Conservation (phyloP, 2,888 invertebrate species). For the Aspidapion aeneum region DNA sequence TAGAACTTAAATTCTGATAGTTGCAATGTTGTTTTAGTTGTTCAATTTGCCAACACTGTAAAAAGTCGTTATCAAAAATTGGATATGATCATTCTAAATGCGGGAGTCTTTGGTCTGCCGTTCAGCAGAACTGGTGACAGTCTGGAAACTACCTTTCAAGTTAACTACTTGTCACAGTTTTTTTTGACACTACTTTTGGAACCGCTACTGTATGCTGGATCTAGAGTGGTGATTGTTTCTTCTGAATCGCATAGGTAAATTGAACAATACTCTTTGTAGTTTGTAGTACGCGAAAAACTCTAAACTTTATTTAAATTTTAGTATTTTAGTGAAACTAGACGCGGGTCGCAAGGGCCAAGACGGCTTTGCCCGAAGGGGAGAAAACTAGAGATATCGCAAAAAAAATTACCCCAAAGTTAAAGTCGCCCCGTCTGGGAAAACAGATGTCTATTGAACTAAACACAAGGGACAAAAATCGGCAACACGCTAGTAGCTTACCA, state of each 20-base stretch:
- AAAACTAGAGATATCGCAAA: no score
- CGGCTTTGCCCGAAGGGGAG: no score
- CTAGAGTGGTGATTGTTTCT: slow-evolving; percentile 79
- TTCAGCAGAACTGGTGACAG: slow-evolving; percentile 71
- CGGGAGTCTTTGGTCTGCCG: slow-evolving; percentile 74
- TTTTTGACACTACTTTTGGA: slow-evolving; percentile 73
- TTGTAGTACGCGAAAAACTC: neutral
- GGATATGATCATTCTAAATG: slow-evolving; percentile 76
- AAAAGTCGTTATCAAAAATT: slow-evolving; percentile 51
- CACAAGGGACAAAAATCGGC: no score
- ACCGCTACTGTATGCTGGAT: slow-evolving; percentile 61
- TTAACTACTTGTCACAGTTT: slow-evolving; percentile 78
- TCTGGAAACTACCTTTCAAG: slow-evolving; percentile 77
- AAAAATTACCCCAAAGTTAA: no score
- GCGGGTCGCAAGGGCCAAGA: no score
- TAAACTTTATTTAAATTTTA: neutral
- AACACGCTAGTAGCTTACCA: no score
- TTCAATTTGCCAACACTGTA: slow-evolving; percentile 60
- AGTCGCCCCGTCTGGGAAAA: no score
- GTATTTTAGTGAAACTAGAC: neutral
- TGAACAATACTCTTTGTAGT: neutral
- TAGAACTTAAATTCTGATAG: no score
- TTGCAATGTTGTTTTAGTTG: slow-evolving; percentile 22
- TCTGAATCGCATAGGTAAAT: slow-evolving; percentile 84
- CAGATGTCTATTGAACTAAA: no score